Base-by-base conservation (phyloP, 2,888 invertebrate species). In the Willowsia nigromaculata region DNA sequence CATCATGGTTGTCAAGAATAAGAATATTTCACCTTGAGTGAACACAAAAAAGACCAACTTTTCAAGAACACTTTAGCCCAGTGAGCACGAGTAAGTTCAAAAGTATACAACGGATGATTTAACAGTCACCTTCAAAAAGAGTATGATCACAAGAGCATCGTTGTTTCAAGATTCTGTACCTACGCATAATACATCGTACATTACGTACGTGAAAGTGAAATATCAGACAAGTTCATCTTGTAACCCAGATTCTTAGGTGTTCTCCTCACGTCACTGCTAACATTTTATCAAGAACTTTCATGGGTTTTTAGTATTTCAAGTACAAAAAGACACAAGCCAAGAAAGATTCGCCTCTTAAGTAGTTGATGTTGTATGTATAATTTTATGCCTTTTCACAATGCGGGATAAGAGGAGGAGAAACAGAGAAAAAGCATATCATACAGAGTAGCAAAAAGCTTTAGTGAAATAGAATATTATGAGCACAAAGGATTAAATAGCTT, bases 91-190 rank as follows among this genome's bases (percentile, higher is more conserved):
- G 62, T 30, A 11, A 65, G 30, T 65, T 33, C 4, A 65, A 33
- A 33, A n/a, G 22, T 22, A 65, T 65, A 65, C 33, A n/a, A n/a
- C 65, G 33, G 65, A 65, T 65, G 65, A 65, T 65, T 65, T 65
- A 65, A 65, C 65, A 65, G 65, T 65, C 76, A 78, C 76, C 76
- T 78, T 78, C 50, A 78, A 65, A 65, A 37, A 33, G 30, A 9
- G 13, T 65, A 37, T 15, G 30, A n/a, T 33, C 22, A 65, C 65
- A 65, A 65, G 65, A 33, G 37, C 65, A n/a, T 65, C 37, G 7
- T 33, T 65, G 65, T 65, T 65, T 33, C 37, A 65, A 65, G 22
- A n/a, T n/a, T 33, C 3, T 5, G 33, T 65, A 65, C 33, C 65
- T 65, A 65, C 33, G n/a, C 4, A 33, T 22, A 65, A 37, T n/a